phyloP scores from a whole-genome alignment of 2,797 vertebrate species.

The Sebastes nivosus region DNA sequence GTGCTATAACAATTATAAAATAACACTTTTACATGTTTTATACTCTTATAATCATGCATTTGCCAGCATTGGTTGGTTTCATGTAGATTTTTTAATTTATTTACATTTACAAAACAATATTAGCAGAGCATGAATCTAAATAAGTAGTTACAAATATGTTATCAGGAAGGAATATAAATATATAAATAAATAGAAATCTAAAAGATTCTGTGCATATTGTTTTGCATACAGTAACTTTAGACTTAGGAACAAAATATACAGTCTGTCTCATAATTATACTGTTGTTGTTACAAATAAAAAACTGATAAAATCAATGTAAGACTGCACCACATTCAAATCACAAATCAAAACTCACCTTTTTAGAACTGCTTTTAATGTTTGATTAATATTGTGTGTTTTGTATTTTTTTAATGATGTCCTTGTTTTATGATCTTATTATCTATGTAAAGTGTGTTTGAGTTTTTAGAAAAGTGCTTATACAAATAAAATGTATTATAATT shows the following conservation, averaged over 20 bases:
- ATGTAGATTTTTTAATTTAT: not conserved
- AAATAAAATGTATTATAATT: no score
- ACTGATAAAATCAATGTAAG: not conserved
- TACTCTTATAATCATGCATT: not conserved
- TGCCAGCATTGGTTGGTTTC: not conserved
- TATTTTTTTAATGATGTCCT: no score
- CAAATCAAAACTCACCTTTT: no score
- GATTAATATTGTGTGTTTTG: no score
- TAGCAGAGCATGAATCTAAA: not conserved
- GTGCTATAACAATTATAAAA: no score
- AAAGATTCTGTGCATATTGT: not conserved
- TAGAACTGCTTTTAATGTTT: accelerated
- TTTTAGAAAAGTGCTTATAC: no score
- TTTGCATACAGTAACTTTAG: not conserved
- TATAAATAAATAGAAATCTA: not conserved
- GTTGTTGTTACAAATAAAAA: not conserved
- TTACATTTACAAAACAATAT: not conserved
- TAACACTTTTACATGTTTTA: no score
- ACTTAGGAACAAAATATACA: not conserved
- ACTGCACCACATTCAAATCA: no score
- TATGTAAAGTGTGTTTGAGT: no score
- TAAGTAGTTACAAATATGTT: not conserved
- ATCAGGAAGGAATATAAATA: not conserved
- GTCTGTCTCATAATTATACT: not conserved
- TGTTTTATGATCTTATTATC: no score